These are phyloP conservation scores for Nothocercus julius DNA, from an alignment of 2,113 vertebrate genomes.

Conservation along the genomic window DNA sequence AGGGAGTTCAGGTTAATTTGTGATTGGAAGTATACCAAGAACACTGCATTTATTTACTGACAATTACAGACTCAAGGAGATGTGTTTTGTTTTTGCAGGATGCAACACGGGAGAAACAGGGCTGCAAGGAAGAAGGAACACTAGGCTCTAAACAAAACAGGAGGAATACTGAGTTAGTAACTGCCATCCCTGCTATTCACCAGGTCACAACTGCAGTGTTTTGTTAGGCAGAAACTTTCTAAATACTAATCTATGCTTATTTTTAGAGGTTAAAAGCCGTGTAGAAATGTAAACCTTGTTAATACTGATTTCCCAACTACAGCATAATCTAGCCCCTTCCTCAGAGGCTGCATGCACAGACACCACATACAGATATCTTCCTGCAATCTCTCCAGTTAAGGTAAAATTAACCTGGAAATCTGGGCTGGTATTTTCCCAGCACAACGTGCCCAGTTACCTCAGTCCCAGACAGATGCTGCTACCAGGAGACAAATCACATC, in stretches of 20 bases:
- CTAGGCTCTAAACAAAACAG: not conserved
- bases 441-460: not conserved
- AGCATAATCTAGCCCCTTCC: not conserved
- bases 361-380: not conserved
- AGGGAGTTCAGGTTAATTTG: not conserved
- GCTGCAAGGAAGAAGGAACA: not conserved
- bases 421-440: not conserved
- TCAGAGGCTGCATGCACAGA: not conserved
- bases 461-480: not conserved
- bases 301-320: not conserved
- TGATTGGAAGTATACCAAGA: not conserved
- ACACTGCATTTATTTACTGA: not conserved
- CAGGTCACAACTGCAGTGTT: not conserved
- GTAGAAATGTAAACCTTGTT: not conserved
- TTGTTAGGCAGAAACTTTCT: not conserved
- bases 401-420: not conserved
- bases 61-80: not conserved
- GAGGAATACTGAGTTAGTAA: not conserved
- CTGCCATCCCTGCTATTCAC: not conserved
- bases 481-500: accelerated
- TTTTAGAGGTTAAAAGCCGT: not conserved
- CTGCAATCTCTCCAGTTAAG: not conserved
- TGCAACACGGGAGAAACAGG: not conserved
- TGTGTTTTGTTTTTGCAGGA: not conserved
- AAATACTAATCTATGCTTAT: accelerated